Evolutionary conservation across 2,113 vertebrate genomes (phyloP).

Genomic region (Triplophysa siluroides): DNA sequence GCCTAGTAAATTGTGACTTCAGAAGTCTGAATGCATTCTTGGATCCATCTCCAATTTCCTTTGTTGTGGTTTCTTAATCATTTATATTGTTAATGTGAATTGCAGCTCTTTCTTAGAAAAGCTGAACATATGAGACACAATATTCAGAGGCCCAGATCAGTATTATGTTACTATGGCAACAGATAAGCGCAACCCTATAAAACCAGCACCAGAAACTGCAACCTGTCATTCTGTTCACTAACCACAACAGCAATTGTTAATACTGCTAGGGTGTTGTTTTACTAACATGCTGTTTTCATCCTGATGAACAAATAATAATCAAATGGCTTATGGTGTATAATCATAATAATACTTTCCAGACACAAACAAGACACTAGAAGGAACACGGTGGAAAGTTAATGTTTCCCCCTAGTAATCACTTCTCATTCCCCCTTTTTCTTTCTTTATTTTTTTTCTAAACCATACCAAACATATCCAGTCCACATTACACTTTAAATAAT

Average conservation of each 20-base stretch:
- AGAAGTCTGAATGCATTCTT: constrained; percentile 16
- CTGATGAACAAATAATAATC: constrained; percentile 52
- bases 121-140: constrained; percentile 3
- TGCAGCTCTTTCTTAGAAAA: constrained; percentile 24
- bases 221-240: constrained; percentile 43
- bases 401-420: constrained; percentile 20
- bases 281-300: constrained; percentile 31
- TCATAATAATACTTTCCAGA: constrained; percentile 52
- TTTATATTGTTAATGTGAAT: constrained; percentile 40
- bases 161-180: constrained; percentile 1
- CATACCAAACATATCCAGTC: too few relatives aligned
- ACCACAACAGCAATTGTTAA: constrained; percentile 37
- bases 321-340: constrained; percentile 41
- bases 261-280: background rate
- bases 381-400: constrained; percentile 19
- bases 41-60: constrained; percentile 16
- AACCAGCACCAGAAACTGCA: constrained; percentile 36
- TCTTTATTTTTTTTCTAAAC: too few relatives aligned
- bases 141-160: background rate
- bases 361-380: background rate
- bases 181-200: constrained; percentile 41
- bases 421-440: constrained; percentile 2
- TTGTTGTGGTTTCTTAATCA: constrained; percentile 39
- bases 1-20: too few relatives aligned
- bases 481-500: background rate